These are phyloP conservation scores for Coccyzus lansbergi DNA, from an alignment of 2,797 vertebrate genomes.

Conservation along the genomic window DNA sequence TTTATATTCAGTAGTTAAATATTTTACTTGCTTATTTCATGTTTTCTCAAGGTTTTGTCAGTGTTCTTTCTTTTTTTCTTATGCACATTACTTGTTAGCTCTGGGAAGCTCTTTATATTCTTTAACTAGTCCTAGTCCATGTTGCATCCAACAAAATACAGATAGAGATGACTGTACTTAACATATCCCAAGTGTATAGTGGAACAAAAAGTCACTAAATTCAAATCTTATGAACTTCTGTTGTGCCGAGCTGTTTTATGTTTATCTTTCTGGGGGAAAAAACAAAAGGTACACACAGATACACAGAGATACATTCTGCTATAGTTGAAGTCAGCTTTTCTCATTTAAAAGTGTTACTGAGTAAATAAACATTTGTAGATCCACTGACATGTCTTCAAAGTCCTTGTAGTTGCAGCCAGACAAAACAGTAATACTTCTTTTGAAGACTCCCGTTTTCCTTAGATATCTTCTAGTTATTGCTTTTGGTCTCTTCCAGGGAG, in stretches of 20 bases:
- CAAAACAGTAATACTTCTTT: not conserved
- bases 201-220: not conserved
- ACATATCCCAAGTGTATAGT: not conserved
- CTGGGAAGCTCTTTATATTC: not conserved
- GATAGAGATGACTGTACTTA: not conserved
- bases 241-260: not conserved
- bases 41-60: not conserved
- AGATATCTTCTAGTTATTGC: not conserved
- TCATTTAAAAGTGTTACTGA: not conserved
- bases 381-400: not conserved
- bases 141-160: not conserved
- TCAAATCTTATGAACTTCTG: not conserved
- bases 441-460: not conserved
- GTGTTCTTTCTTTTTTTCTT: not conserved
- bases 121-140: not conserved
- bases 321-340: not conserved
- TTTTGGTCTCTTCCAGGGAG: not conserved
- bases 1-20: not conserved
- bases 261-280: not conserved
- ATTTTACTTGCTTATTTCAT: not conserved
- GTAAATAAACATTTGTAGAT: not conserved
- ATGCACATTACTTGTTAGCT: not conserved
- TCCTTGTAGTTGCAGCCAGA: not conserved
- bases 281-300: not conserved
- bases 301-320: not conserved